phyloP scores from a whole-genome alignment of 1,140 invertebrate genomes.

The Micrasema longulum region DNA sequence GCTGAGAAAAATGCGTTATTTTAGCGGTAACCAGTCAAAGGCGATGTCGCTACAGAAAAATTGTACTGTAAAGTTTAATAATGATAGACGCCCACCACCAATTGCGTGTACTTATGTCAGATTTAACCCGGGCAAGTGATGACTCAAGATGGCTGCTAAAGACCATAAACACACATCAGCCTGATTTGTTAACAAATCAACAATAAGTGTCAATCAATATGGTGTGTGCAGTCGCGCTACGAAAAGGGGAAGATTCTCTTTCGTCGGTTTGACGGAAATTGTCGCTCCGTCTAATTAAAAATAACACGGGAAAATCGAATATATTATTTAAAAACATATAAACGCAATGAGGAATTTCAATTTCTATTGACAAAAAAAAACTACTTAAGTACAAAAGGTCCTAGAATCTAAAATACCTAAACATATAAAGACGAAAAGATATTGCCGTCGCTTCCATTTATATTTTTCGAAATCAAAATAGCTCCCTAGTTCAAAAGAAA shows the following conservation, averaged over 20 bases:
- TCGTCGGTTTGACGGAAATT: background rate
- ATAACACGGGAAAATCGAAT: too few species aligned
- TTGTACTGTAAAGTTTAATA: slow-evolving; percentile 1
- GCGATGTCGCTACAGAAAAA: background rate
- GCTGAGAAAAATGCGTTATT: too few species aligned
- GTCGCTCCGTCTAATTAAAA: too few species aligned
- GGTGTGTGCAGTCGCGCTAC: background rate
- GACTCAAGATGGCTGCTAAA: slow-evolving; percentile 11
- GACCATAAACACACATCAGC: slow-evolving; percentile 7
- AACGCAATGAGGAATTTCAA: too few species aligned
- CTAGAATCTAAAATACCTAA: too few species aligned
- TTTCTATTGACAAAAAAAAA: too few species aligned
- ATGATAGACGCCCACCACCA: slow-evolving; percentile 16
- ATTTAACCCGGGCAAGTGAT: slow-evolving; percentile 4
- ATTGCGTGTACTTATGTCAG: slow-evolving; percentile 5
- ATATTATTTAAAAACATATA: too few species aligned
- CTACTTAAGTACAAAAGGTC: too few species aligned
- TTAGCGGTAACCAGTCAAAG: background rate
- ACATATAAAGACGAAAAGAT: too few species aligned
- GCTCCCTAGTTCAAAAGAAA: too few species aligned
- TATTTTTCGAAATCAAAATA: too few species aligned
- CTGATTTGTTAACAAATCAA: slow-evolving; percentile 16
- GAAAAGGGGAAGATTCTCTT: background rate
- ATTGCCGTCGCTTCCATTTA: too few species aligned
- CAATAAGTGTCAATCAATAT: slow-evolving; percentile 28